phyloP scores from a whole-genome alignment of 2,888 invertebrate genomes.

The Caenorhabditis panamensis region DNA sequence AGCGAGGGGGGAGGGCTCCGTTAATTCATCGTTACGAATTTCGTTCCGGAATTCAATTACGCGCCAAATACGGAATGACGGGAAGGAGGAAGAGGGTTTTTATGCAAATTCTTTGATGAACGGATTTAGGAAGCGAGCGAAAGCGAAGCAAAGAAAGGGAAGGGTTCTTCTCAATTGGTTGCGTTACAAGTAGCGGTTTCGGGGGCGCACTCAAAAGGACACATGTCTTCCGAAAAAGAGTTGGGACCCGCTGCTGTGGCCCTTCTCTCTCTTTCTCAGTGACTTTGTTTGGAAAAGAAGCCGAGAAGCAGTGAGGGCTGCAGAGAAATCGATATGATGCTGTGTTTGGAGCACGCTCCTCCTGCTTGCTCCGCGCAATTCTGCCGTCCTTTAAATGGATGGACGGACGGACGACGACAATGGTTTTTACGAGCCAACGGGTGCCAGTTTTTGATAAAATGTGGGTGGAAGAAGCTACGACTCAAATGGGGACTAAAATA shows the following conservation, averaged over 20 bases:
- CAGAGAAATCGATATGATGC: constrained; percentile 56
- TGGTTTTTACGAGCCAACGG: constrained; percentile 33
- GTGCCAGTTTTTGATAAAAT: constrained; percentile 17
- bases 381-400: constrained; percentile 21
- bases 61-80: constrained; percentile 17
- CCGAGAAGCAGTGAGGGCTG: constrained; percentile 3
- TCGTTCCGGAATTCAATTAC: constrained; percentile 15
- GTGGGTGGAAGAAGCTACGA: neutral
- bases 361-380: constrained; percentile 1
- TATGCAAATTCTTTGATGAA: constrained; percentile 1
- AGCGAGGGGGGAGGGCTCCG: constrained; percentile 10
- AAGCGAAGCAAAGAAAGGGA: neutral
- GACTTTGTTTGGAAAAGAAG: constrained; percentile 44
- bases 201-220: constrained; percentile 7
- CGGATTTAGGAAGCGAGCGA: neutral
- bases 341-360: constrained; percentile 24
- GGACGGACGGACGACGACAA: constrained; percentile 3
- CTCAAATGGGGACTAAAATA: neutral
- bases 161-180: no score
- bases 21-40: constrained; percentile 49
- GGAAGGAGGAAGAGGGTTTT: constrained; percentile 25
- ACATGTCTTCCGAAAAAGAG: constrained; percentile 32
- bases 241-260: constrained; percentile 15
- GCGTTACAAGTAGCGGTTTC: neutral
- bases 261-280: constrained; percentile 4